phyloP scores from a whole-genome alignment of 2,797 vertebrate species.

The Vespertilio murinus region DNA sequence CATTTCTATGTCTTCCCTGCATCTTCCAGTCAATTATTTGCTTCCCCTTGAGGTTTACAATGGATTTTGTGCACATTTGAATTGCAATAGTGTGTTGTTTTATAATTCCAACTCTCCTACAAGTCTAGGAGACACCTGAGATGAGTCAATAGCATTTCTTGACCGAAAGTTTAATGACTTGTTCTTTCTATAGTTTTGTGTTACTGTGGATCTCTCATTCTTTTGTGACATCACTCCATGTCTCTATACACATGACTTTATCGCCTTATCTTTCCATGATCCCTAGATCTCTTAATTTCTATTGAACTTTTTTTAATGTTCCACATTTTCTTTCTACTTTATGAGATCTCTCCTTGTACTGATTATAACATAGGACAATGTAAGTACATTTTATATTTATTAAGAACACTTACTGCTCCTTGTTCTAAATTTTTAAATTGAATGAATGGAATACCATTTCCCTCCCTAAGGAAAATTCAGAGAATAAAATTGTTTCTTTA shows the following conservation, averaged over 20 bases:
- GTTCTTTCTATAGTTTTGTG: neutral
- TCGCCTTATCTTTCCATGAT: neutral
- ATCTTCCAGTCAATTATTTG: neutral
- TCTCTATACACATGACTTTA: neutral
- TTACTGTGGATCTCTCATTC: neutral
- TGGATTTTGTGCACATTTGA: neutral
- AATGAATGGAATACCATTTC: neutral
- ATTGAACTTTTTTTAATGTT: neutral
- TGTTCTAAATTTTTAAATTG: constrained; percentile 36
- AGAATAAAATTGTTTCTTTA: constrained; percentile 8
- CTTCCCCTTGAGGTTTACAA: neutral
- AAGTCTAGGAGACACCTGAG: neutral
- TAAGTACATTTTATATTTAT: neutral
- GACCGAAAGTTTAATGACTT: neutral
- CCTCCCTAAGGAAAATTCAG: constrained; percentile 30
- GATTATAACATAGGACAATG: neutral
- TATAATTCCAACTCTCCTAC: neutral
- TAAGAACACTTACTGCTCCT: neutral
- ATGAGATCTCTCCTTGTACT: neutral
- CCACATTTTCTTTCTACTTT: neutral
- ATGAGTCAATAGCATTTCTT: neutral
- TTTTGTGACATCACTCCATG: neutral
- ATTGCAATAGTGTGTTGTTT: neutral
- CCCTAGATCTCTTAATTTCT: neutral
- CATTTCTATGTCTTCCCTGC: neutral